phyloP scores from a whole-genome alignment of 2,113 vertebrate genomes.

The Cathartes aura region DNA sequence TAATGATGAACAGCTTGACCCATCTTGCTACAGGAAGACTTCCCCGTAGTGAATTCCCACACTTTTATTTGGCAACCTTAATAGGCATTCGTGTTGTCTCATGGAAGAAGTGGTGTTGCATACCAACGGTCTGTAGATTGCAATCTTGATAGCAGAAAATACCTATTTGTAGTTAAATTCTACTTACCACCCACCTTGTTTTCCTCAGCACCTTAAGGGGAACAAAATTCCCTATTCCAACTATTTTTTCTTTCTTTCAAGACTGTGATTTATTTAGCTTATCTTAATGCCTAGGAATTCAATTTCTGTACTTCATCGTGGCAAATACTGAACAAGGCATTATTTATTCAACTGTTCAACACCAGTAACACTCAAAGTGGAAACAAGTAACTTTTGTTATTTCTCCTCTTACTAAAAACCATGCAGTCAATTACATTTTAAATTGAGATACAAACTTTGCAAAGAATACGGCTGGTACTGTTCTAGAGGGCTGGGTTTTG shows the following conservation, averaged over 20 bases:
- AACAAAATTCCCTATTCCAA: not conserved
- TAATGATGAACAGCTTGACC: not conserved
- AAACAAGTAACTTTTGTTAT: not conserved
- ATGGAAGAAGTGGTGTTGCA: not conserved
- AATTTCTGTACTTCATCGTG: not conserved
- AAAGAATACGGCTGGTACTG: not conserved
- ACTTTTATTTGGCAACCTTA: not conserved
- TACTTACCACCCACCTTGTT: conserved; percentile 19
- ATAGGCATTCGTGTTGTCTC: not conserved
- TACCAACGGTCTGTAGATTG: not conserved
- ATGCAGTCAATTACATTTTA: not conserved
- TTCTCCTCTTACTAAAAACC: not conserved
- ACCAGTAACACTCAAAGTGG: not conserved
- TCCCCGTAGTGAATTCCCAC: not conserved
- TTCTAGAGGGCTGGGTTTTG: not conserved
- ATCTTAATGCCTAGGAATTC: not conserved
- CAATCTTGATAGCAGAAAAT: not conserved
- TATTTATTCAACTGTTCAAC: not conserved
- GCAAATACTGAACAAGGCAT: not conserved
- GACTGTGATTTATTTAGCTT: not conserved
- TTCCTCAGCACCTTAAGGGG: not conserved
- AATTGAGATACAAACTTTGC: not conserved
- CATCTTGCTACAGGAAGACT: not conserved
- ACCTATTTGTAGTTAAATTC: not conserved
- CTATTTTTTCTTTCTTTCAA: not conserved